Evolutionary conservation across 2,113 vertebrate species (phyloP).

Genomic region (Rhinolophus sinicus): DNA sequence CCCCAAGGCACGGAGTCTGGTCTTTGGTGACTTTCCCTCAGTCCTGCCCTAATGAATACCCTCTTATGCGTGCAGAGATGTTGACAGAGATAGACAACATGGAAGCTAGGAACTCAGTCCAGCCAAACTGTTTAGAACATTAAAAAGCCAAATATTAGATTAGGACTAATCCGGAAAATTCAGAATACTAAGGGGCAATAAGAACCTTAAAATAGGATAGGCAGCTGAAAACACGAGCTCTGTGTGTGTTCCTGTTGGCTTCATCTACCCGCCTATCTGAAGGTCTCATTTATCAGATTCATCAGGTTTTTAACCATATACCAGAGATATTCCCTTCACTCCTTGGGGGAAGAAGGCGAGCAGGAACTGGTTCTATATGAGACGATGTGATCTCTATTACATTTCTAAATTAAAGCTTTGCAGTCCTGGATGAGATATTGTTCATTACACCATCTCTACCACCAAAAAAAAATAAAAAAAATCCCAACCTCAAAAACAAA

Average conservation of each 20-base stretch:
- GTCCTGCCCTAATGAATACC: not conserved
- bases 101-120: conserved; percentile 42
- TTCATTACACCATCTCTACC: not conserved
- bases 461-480: not conserved
- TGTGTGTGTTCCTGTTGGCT: not conserved
- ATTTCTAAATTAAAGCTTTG: conserved; percentile 53
- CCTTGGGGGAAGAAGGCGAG: conserved; percentile 52
- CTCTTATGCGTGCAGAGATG: conserved; percentile 61
- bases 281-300: conserved; percentile 69
- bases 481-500: not conserved
- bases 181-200: conserved; percentile 56
- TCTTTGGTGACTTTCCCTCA: not conserved
- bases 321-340: conserved; percentile 70
- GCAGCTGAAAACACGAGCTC: conserved; percentile 62
- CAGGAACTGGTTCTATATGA: conserved; percentile 74
- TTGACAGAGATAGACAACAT: conserved; percentile 27
- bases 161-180: conserved; percentile 68
- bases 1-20: not conserved
- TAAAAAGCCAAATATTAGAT: conserved; percentile 74
- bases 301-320: conserved; percentile 59
- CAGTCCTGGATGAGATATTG: conserved; percentile 28
- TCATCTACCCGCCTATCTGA: conserved; percentile 54
- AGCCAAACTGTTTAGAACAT: conserved; percentile 69
- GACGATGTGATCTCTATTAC: conserved; percentile 50
- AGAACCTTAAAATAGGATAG: conserved; percentile 64